These are phyloP conservation scores for Trididemnum miniatum DNA, from an alignment of 23 tunicate genomes.

Conservation along the genomic window DNA sequence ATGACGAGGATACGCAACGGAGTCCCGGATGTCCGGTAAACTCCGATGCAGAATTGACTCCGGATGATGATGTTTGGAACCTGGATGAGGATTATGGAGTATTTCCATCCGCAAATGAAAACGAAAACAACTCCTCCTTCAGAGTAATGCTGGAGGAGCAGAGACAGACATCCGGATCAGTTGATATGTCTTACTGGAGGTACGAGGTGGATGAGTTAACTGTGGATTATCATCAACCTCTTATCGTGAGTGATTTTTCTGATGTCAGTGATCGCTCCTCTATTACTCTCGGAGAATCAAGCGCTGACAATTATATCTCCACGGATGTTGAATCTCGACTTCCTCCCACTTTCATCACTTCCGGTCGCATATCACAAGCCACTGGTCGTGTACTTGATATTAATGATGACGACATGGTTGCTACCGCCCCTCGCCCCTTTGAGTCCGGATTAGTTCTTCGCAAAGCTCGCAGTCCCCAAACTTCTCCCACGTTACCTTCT, in stretches of 20 bases:
- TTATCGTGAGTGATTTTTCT: background rate
- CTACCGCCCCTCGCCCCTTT: slow-evolving; percentile 66
- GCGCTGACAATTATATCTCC: background rate
- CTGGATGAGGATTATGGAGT: slow-evolving; percentile 34
- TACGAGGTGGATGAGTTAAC: slow-evolving; percentile 31
- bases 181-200: slow-evolving; percentile 49
- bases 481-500: background rate
- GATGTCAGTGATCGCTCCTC: background rate
- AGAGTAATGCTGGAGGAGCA: background rate
- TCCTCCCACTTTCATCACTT: background rate
- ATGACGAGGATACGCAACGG: slow-evolving; percentile 5
- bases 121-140: slow-evolving; percentile 22
- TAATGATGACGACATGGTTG: slow-evolving; percentile 4
- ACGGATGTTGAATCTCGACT: background rate
- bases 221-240: background rate
- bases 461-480: background rate
- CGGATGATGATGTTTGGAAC: slow-evolving; percentile 66
- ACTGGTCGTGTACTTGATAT: slow-evolving; percentile 37
- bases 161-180: background rate
- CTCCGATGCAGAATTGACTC: slow-evolving; percentile 90
- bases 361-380: slow-evolving; percentile 29
- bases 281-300: background rate
- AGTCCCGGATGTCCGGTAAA: slow-evolving; percentile 69
- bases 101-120: background rate
- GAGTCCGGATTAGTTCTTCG: slow-evolving; percentile 55